Base-by-base conservation (phyloP, 2,113 vertebrate genomes). In the Mirounga angustirostris region DNA sequence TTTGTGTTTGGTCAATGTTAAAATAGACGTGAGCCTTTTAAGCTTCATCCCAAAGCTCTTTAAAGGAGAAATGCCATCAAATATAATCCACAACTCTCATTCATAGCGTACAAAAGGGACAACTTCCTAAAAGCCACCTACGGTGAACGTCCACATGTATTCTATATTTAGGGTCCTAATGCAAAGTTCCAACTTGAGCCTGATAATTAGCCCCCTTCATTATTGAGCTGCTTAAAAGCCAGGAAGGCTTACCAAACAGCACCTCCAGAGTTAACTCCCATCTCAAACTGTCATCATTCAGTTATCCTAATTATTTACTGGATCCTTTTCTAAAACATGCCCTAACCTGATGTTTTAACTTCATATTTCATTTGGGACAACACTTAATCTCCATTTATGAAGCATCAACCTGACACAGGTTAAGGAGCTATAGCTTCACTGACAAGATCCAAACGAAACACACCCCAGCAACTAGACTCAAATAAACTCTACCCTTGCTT, bases 221-320 rank as follows among this genome's bases (percentile, higher is more conserved):
- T 96, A 92, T 19, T 58, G 89, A 98, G 98, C 97, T 74, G 65
- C 96, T 98, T 94, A 82, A 91, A 98, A 98, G 95, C 95, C 96
- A 97, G 95, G 92, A 96, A 97, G 90, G 92, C 97, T 98, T 90
- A 93, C 73, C 81, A 93, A 91, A 98, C 98, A 98, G 98, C 98
- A 98, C 98, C 98, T 98, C 89, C 98, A 98, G 97, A 99, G 98
- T 98, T 98, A 99, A 99, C 98, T 99, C 84, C 98, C 96, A 82
- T 98, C 98, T 97, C 98, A 95, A 98, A 98, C 97, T 98, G 98
- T 98, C 98, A 99, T 98, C 98, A 98, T 98, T 98, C 98, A 96
- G 98, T 97, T 98, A 95, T 97, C 98, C 98, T 97, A 98, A 98
- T 98, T 93, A 96, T 97, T 98, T 92, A 97, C 97, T 40, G 94